These are phyloP conservation scores for Muschampia plurimacula DNA, from an alignment of 2,888 invertebrate species.

Conservation along the genomic window DNA sequence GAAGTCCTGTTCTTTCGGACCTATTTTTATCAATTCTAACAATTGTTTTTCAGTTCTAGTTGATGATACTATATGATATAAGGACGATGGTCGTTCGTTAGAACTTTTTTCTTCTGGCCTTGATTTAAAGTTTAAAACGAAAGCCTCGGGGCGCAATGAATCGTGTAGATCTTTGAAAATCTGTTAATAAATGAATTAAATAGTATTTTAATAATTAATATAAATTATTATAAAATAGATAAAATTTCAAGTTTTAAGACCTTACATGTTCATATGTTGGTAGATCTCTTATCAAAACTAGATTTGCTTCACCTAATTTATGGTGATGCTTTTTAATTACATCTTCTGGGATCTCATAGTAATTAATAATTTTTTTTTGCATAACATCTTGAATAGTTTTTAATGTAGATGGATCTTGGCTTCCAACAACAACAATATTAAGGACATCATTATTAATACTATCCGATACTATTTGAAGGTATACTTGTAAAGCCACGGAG, in stretches of 20 bases:
- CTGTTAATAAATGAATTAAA: constrained; percentile 6
- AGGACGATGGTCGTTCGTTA: not conserved
- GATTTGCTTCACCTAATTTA: not conserved
- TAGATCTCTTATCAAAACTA: constrained; percentile 14
- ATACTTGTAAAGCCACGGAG: not conserved
- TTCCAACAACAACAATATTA: not conserved
- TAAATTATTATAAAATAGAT: not conserved
- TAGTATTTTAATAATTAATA: not conserved
- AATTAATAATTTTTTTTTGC: not conserved
- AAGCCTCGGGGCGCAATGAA: not conserved
- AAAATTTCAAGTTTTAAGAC: no score
- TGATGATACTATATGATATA: constrained; percentile 6
- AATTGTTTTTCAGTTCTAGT: not conserved
- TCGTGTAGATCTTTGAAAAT: constrained; percentile 10
- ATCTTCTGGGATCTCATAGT: not conserved
- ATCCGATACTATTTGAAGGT: constrained; percentile 13
- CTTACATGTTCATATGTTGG: constrained; percentile 8
- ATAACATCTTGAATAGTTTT: constrained; percentile 10
- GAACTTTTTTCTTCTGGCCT: not conserved
- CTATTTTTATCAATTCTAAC: constrained; percentile 14
- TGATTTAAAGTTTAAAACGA: constrained; percentile 19
- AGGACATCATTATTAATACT: constrained; percentile 11
- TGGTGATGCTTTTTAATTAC: not conserved
- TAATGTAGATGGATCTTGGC: not conserved
- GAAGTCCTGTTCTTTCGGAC: not conserved